Percentiles rank a stretch among this genome's conserved stretches.
These are phyloP conservation scores for Andricus curvator DNA, from an alignment of 2,888 invertebrate species.

Conservation along the genomic window DNA sequence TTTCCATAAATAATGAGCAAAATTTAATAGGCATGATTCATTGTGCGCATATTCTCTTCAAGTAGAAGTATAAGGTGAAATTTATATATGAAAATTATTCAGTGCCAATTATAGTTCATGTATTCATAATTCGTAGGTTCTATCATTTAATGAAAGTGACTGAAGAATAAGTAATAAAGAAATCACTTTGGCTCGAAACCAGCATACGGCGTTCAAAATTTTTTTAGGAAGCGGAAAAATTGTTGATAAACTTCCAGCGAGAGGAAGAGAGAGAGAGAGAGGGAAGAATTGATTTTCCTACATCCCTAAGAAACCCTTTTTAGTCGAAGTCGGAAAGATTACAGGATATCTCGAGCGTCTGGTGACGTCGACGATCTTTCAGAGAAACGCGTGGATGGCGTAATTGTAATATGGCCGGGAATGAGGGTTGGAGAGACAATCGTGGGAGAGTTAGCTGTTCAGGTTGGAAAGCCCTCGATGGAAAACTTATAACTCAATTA, in stretches of 20 bases:
- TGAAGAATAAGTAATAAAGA: too few relatives aligned
- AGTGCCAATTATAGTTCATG: background rate
- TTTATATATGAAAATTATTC: background rate
- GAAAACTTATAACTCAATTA: conserved; percentile 57
- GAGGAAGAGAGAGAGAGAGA: too few relatives aligned
- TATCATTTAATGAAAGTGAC: too few relatives aligned
- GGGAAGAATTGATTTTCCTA: too few relatives aligned
- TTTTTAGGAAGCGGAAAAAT: too few relatives aligned
- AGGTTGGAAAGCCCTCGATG: conserved; percentile 43
- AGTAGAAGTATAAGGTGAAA: too few relatives aligned
- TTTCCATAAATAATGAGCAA: background rate
- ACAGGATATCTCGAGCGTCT: background rate
- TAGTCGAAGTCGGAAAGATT: background rate
- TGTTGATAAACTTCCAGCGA: too few relatives aligned
- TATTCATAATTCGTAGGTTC: too few relatives aligned
- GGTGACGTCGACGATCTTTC: conserved; percentile 8
- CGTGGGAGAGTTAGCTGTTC: conserved; percentile 29
- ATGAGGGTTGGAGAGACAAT: conserved; percentile 26
- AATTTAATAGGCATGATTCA: background rate
- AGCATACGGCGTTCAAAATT: too few relatives aligned
- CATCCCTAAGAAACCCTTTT: too few relatives aligned
- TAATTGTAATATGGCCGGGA: conserved; percentile 22
- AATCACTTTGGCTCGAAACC: too few relatives aligned
- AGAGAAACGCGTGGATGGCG: conserved; percentile 18
- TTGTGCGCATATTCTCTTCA: too few relatives aligned